Base-by-base conservation (phyloP, 2,797 vertebrate species). In the Ctenosaura bakeri region DNA sequence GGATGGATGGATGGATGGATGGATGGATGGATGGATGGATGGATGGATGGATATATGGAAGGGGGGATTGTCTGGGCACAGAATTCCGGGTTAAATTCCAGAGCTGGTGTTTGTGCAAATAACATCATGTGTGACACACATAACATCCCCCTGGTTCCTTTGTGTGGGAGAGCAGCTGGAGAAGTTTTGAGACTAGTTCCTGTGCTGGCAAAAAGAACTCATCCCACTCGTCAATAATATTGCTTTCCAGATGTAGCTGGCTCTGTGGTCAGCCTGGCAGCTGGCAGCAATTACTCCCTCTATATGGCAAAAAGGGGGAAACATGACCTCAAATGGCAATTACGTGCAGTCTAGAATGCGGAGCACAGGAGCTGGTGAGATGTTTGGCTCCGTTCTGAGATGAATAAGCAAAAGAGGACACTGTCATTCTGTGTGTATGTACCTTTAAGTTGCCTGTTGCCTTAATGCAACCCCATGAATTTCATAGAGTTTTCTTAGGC, bases 201-300 rank as follows among this genome's bases (percentile, higher is more conserved):
- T 93, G 59, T 2, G 0, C 26, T 0, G 83, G 46, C 85, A 4
- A 3, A 64, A 22, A 0, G 0, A 50, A 82, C 87, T 89, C 93
- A 5, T 76, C 1, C 0, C 0, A 0, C 92, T 89, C 83, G 16
- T 93, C 85, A 29, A 0, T 91, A 77, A 52, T 93, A 91, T 93
- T 93, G 88, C 87, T 93, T 94, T 74, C 94, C 92, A 74, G 0
- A 90, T 29, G 18, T 93, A 92, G 89, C 69, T 91, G 91, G 88
- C 92, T 90, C 81, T 0, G 7, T 80, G 85, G 88, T 0, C 0
- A 46, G 86, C 85, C 93, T 85, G 87, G 92, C 93, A 93, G 7
- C 83, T 95, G 92, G 87, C 94, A 94, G 92, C 94, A 89, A 92
- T 95, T 92, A 91, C 10, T 0, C 88, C 59, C 82, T 86, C 91